Conservation (phyloP, 2,888 invertebrate genomes). For the Cheilosia soror region DNA sequence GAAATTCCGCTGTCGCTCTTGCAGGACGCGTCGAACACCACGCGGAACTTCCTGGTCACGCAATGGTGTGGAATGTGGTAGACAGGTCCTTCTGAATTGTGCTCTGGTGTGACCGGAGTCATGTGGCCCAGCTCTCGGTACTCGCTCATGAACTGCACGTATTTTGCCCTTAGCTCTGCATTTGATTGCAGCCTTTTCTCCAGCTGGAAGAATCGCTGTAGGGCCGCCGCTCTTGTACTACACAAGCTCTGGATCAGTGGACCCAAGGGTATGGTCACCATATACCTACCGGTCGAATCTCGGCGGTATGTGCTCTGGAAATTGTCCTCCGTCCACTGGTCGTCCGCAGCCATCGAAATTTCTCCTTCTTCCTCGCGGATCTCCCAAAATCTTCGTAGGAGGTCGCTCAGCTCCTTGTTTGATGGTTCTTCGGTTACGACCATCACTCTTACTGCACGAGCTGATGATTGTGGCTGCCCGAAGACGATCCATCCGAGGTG, state of each 20-base stretch:
- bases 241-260: not conserved
- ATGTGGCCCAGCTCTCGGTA: constrained; percentile 23
- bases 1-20: constrained; percentile 15
- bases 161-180: not conserved
- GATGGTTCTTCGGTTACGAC: not conserved
- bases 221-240: constrained; percentile 1
- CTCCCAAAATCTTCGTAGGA: constrained; percentile 9
- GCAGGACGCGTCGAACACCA: constrained; percentile 9
- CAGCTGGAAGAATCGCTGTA: constrained; percentile 22
- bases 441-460: not conserved
- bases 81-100: not conserved
- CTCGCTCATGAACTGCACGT: constrained; percentile 23
- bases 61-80: constrained; percentile 38
- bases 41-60: not conserved
- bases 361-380: constrained; percentile 1
- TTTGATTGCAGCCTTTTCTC: constrained; percentile 7
- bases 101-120: not conserved
- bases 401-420: not conserved
- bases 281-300: not conserved
- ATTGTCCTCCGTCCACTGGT: constrained; percentile 15
- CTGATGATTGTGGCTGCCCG: not conserved
- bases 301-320: constrained; percentile 6
- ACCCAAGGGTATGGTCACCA: constrained; percentile 13
- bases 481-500: constrained; percentile 17
- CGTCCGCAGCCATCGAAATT: not conserved